Percentiles rank a stretch among this genome's conserved stretches.
Conservation (phyloP, 1,140 invertebrate genomes). For the Leptopilina clavipes region DNA sequence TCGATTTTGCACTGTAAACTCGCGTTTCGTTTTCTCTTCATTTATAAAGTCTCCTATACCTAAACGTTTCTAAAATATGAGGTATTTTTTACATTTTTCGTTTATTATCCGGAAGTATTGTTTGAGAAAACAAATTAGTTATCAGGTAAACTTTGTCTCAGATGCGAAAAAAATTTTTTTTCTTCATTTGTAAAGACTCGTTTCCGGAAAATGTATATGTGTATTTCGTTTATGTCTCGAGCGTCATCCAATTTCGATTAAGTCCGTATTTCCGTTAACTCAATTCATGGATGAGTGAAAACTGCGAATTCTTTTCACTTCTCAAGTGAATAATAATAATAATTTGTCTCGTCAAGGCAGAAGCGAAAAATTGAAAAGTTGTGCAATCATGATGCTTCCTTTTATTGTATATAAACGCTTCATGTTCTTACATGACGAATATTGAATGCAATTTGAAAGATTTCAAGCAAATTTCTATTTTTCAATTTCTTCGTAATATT, state of each 20-base stretch:
- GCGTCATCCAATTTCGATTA: background rate
- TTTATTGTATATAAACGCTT: too few species aligned
- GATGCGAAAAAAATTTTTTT: too few species aligned
- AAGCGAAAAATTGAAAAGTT: slow-evolving; percentile 23
- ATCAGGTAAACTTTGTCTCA: too few species aligned
- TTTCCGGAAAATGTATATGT: background rate
- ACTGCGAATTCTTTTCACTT: slow-evolving; percentile 12
- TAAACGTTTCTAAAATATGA: background rate
- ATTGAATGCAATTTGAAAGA: too few species aligned
- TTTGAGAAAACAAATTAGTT: too few species aligned
- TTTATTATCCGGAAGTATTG: too few species aligned
- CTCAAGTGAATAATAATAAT: slow-evolving; percentile 18
- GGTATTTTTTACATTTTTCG: background rate
- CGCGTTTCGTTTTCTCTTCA: background rate
- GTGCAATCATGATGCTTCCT: slow-evolving; percentile 5
- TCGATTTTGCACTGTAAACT: slow-evolving; percentile 3
- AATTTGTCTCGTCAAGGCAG: background rate
- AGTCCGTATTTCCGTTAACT: slow-evolving; percentile 13
- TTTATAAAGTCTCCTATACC: background rate
- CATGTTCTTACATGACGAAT: too few species aligned
- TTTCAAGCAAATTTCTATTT: too few species aligned
- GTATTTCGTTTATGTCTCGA: too few species aligned
- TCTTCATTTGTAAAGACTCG: too few species aligned
- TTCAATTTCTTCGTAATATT: too few species aligned
- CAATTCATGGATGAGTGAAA: slow-evolving; percentile 22